phyloP scores from a whole-genome alignment of 2,113 vertebrate species.

The Rhea pennata region DNA sequence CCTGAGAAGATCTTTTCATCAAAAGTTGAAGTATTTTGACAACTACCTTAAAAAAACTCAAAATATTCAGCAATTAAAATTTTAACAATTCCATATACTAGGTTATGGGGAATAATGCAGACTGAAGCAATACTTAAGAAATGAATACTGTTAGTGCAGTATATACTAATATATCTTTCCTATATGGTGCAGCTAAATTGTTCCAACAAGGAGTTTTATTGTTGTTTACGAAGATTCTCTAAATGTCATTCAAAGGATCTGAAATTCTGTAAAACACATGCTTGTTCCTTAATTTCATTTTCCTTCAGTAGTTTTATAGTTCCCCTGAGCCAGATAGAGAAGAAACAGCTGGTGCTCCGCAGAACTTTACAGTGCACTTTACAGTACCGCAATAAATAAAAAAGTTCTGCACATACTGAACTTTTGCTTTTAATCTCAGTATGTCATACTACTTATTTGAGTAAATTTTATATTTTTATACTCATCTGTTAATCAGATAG shows the following conservation, averaged over 20 bases:
- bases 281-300: conserved; percentile 74
- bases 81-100: conserved; percentile 39
- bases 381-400: not conserved
- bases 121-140: conserved; percentile 38
- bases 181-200: conserved; percentile 28
- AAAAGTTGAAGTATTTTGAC: not conserved
- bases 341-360: conserved; percentile 72
- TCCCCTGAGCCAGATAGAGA: conserved; percentile 61
- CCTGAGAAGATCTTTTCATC: not conserved
- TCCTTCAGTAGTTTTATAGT: conserved; percentile 75
- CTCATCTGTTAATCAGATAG: conserved; percentile 8
- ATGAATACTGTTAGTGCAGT: conserved; percentile 2
- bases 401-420: conserved; percentile 18
- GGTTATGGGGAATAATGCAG: not conserved
- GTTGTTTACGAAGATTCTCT: conserved; percentile 63
- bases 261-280: conserved; percentile 72
- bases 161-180: conserved; percentile 43
- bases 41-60: not conserved
- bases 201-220: conserved; percentile 47
- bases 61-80: not conserved
- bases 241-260: conserved; percentile 70
- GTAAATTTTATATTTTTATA: conserved; percentile 29
- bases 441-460: conserved; percentile 30
- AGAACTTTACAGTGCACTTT: conserved; percentile 33
- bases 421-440: conserved; percentile 46